These are phyloP conservation scores for Pangasius krempfi DNA, from an alignment of 2,797 vertebrate species.

Conservation along the genomic window DNA sequence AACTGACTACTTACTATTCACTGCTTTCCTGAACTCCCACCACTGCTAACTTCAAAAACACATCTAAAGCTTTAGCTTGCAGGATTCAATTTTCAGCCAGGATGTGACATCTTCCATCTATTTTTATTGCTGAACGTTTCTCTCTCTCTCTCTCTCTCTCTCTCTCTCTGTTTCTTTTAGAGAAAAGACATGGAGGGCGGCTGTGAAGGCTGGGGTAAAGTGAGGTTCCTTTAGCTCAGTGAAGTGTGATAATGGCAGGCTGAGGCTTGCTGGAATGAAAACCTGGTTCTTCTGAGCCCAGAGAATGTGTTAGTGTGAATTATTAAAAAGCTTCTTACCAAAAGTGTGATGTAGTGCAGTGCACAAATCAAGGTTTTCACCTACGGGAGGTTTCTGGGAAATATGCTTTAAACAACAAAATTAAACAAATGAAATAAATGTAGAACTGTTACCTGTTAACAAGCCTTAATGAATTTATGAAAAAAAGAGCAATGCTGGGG, in stretches of 20 bases:
- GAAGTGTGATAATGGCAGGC: conserved; percentile 49
- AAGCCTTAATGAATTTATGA: background rate
- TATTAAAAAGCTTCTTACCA: conserved; percentile 45
- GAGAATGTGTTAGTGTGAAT: conserved; percentile 44
- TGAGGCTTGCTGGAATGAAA: conserved; percentile 43
- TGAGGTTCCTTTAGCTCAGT: conserved; percentile 44
- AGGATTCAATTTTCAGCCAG: too few relatives aligned
- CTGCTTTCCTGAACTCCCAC: background rate
- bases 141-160: conserved; percentile 6
- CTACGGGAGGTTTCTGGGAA: background rate
- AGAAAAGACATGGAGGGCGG: background rate
- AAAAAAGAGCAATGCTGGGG: background rate
- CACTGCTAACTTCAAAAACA: background rate
- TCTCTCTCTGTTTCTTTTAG: conserved; percentile 10
- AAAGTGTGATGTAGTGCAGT: conserved; percentile 17
- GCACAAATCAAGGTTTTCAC: background rate
- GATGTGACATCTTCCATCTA: too few relatives aligned
- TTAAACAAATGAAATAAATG: background rate
- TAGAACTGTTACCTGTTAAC: background rate
- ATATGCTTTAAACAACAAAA: background rate
- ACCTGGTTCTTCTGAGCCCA: conserved; percentile 16
- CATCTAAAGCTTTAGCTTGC: background rate
- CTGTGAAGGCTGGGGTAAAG: conserved; percentile 12
- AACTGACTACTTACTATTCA: background rate
- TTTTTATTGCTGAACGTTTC: too few relatives aligned